Evolutionary conservation across 1,140 invertebrate species (phyloP).

Genomic region (Delia radicum): DNA sequence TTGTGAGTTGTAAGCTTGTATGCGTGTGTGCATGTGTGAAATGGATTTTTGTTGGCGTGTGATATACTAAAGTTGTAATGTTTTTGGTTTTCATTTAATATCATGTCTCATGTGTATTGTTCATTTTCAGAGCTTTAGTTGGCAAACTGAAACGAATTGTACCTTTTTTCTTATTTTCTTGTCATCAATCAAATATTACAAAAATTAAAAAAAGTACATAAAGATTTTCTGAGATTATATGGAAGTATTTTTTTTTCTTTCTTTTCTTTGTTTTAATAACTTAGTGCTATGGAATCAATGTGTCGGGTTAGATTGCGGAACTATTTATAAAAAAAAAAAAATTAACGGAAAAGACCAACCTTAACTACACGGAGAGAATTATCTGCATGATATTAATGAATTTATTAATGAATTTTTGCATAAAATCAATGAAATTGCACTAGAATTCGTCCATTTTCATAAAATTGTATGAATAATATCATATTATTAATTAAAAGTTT

Average conservation of each 20-base stretch:
- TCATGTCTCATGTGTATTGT: conserved; percentile 14
- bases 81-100: conserved; percentile 13
- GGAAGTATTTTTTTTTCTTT: not conserved
- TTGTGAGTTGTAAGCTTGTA: not conserved
- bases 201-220: not conserved
- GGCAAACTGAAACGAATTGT: not conserved
- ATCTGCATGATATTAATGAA: too few relatives aligned
- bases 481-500: too few relatives aligned
- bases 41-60: not conserved
- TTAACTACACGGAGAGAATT: too few relatives aligned
- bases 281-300: not conserved
- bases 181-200: conserved; percentile 23
- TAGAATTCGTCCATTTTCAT: too few relatives aligned
- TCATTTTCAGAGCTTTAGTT: not conserved
- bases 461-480: too few relatives aligned
- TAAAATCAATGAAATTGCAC: too few relatives aligned
- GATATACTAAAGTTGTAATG: not conserved
- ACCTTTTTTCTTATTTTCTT: not conserved
- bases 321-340: too few relatives aligned
- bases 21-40: not conserved
- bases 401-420: too few relatives aligned
- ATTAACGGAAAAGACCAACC: too few relatives aligned
- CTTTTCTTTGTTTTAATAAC: too few relatives aligned
- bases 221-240: not conserved
- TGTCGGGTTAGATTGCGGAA: too few relatives aligned